phyloP scores from a whole-genome alignment of 2,888 invertebrate genomes.

The Platycnemis pennipes region DNA sequence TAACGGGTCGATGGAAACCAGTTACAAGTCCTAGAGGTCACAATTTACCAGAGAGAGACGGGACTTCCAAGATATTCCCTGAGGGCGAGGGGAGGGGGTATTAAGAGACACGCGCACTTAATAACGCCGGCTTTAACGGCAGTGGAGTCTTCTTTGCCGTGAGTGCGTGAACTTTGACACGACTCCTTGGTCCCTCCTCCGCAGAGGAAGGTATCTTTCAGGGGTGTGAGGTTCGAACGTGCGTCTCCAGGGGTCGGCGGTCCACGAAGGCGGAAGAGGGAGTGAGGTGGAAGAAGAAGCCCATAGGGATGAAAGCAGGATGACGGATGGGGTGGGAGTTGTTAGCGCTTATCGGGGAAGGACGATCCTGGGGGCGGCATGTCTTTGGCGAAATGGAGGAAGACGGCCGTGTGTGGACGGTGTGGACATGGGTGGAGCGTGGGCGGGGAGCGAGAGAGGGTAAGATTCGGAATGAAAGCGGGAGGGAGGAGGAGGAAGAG shows the following conservation, averaged over 20 bases:
- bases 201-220: not conserved
- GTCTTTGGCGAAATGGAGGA: too few relatives aligned
- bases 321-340: not conserved
- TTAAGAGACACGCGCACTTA: not conserved
- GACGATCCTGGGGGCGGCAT: too few relatives aligned
- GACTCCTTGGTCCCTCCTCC: not conserved
- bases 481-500: not conserved
- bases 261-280: not conserved
- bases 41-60: not conserved
- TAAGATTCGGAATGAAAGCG: not conserved
- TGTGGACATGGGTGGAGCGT: not conserved
- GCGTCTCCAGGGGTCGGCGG: too few relatives aligned
- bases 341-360: not conserved
- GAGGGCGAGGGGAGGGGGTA: not conserved
- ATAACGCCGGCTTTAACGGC: not conserved
- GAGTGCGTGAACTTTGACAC: slow-evolving; percentile 19
- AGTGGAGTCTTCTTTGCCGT: not conserved
- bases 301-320: not conserved
- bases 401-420: too few relatives aligned
- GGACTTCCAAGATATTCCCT: not conserved
- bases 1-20: not conserved
- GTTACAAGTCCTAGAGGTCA: not conserved
- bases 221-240: too few relatives aligned
- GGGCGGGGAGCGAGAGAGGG: not conserved
- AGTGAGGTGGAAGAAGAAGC: not conserved